These are phyloP conservation scores for Kryptopterus vitreolus DNA, from an alignment of 2,797 vertebrate genomes.

Conservation along the genomic window DNA sequence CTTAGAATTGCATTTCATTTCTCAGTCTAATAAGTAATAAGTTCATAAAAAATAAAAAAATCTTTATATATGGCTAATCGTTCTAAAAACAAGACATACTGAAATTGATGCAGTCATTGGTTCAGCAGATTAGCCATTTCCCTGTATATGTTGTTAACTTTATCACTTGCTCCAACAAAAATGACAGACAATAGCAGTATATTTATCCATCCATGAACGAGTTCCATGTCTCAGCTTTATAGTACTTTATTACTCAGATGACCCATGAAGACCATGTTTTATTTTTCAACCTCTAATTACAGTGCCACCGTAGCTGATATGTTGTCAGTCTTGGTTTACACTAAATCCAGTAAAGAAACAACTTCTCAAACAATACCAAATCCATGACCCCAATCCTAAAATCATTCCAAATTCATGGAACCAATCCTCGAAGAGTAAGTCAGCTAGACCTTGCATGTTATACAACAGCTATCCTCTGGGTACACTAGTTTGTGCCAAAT, in stretches of 20 bases:
- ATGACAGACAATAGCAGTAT: background rate
- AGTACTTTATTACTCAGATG: background rate
- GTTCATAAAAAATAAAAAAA: no score
- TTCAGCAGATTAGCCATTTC: constrained; percentile 14
- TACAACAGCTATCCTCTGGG: no score
- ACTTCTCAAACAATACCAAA: background rate
- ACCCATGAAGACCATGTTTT: background rate
- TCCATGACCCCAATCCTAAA: background rate
- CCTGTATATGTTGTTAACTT: constrained; percentile 12
- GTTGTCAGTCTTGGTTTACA: background rate
- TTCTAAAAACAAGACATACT: background rate
- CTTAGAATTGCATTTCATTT: background rate
- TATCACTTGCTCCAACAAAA: background rate
- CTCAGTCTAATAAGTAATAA: background rate
- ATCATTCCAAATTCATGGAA: background rate
- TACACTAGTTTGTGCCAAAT: no score
- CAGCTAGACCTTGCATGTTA: no score
- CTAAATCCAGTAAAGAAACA: background rate
- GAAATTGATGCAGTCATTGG: constrained; percentile 8
- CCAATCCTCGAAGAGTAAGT: no score
- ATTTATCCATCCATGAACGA: constrained; percentile 1
- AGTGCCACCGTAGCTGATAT: background rate
- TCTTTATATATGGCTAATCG: background rate
- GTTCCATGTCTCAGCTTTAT: constrained; percentile 24
- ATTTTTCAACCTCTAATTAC: background rate